Conservation (phyloP, 2,888 invertebrate species). For the Sinodicranocentrus sp. region DNA sequence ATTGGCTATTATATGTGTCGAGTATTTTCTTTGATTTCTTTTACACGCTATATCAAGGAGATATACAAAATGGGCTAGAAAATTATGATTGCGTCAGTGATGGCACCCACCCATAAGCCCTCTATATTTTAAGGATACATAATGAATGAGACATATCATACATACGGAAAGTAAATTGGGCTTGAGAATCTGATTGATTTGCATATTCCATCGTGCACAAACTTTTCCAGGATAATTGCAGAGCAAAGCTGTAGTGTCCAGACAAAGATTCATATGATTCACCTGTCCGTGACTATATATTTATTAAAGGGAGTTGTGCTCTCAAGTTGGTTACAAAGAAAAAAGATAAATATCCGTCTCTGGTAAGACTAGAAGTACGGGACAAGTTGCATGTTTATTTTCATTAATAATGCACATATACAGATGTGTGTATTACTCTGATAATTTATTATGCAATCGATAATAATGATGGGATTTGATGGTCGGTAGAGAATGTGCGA, state of each 20-base stretch:
- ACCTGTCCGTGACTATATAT: conserved; percentile 19
- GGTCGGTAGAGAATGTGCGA: not conserved
- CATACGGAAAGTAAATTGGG: conserved; percentile 28
- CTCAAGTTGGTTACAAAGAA: conserved; percentile 16
- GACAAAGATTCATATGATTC: conserved; percentile 21
- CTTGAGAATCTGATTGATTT: conserved; percentile 45
- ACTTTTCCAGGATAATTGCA: conserved; percentile 16
- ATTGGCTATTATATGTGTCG: too few species aligned
- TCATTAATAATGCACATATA: conserved; percentile 45
- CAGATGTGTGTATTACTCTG: conserved; percentile 42
- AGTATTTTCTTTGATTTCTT: too few species aligned
- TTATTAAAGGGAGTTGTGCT: not conserved
- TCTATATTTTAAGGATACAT: conserved; percentile 9
- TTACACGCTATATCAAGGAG: too few species aligned
- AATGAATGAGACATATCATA: conserved; percentile 42
- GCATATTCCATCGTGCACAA: not conserved
- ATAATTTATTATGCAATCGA: conserved; percentile 65
- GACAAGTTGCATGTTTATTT: conserved; percentile 58
- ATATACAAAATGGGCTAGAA: too few species aligned
- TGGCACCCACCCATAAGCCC: not conserved
- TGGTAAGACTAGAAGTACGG: not conserved
- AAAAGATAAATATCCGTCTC: conserved; percentile 46
- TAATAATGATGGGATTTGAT: conserved; percentile 16
- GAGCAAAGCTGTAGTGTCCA: not conserved
- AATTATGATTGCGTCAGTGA: conserved; percentile 2